Evolutionary conservation across 2,888 invertebrate species (phyloP), one percentile per base, ranked within the genome.

Genomic region (Flexamia atlantica): DNA sequence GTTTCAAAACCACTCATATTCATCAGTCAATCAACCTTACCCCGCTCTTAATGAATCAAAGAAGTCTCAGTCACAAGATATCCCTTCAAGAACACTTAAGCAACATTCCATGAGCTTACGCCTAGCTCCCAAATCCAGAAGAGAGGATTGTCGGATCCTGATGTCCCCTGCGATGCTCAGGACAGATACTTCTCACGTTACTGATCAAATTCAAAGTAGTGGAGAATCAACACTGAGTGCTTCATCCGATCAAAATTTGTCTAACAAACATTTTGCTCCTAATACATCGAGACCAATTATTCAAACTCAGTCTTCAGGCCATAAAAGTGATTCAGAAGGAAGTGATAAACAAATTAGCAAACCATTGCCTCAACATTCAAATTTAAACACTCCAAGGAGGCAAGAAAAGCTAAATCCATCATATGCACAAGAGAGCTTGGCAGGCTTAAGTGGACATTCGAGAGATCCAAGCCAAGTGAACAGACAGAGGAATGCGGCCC

Each of bases 1-100:
- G 70, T 85, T 86, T 76, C 57, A 60, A 42, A 83, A 83, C 70
- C 80, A 81, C 1, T 36, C 40, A 0, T 42, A 36, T 7, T 30
- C 32, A 40, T 28, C 80, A n/a, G 23, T 30, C 64, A 40, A 82
- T n/a, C 25, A 50, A 20, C 28, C 32, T 28, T 80, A 53, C 17
- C 7, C 23, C n/a, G 28, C 42, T 46, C 14, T 25, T n/a, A 40
- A 72, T 64, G 70, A 57, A 32, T 4, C 14, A 17, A 40, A 72
- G 23, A 72, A 64, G 17, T 23, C 64, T 7, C 40, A 74, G 9
- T 23, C 25, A 0, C 57, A 64, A 46, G 46, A 64, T 17, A n/a
- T 30, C n/a, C 42, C 83, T 50, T 57, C 72, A 7, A 42, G 64
- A 42, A 40, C 60, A 76, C 30, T 42, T 20, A 79, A 32, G 57